phyloP scores from a whole-genome alignment of 2,888 invertebrate genomes.

The Xanthia togata region DNA sequence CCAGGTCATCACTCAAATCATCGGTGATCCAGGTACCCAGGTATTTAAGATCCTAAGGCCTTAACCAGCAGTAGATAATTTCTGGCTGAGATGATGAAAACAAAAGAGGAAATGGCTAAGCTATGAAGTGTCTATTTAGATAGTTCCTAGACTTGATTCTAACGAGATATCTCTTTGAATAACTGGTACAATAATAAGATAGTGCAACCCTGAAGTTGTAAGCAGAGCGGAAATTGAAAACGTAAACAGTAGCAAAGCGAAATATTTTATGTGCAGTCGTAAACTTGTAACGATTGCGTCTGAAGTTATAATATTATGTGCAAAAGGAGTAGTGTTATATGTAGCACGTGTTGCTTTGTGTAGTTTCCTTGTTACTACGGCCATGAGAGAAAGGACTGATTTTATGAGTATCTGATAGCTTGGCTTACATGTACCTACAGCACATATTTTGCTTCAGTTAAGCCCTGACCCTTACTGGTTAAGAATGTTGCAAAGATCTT shows the following conservation, averaged over 20 bases:
- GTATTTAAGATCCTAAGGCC: not conserved
- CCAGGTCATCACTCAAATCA: too few relatives aligned
- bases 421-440: not conserved
- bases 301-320: conserved; percentile 53
- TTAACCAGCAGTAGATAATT: not conserved
- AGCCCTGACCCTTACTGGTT: not conserved
- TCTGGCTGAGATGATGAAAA: not conserved
- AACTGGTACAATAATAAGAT: conserved; percentile 62
- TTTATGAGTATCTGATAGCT: not conserved
- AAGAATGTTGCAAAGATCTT: conserved; percentile 6
- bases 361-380: conserved; percentile 27
- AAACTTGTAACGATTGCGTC: conserved; percentile 55
- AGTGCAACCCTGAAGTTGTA: conserved; percentile 59
- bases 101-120: not conserved
- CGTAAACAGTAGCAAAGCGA: conserved; percentile 66
- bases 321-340: conserved; percentile 28
- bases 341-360: conserved; percentile 15
- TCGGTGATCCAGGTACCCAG: too few relatives aligned
- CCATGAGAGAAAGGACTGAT: conserved; percentile 27
- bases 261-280: conserved; percentile 65
- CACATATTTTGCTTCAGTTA: not conserved
- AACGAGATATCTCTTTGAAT: not conserved
- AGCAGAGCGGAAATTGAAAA: conserved; percentile 76
- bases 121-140: not conserved
- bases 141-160: too few relatives aligned